Evolutionary conservation across 2,888 invertebrate species (phyloP).

Genomic region (Catocala sponsa): DNA sequence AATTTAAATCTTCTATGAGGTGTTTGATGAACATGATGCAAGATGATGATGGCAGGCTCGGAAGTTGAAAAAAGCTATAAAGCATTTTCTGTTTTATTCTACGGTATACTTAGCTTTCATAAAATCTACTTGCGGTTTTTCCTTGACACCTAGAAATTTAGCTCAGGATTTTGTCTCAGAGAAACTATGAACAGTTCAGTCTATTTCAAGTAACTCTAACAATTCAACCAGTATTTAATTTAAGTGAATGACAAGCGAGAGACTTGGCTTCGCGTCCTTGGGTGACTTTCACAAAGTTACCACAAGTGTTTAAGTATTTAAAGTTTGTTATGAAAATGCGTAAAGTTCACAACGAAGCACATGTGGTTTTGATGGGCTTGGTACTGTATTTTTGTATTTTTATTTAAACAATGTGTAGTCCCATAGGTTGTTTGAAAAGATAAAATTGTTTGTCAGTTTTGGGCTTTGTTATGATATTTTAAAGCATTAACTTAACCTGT

Average conservation of each 20-base stretch:
- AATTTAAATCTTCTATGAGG: too few relatives aligned
- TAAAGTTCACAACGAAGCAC: conserved; percentile 23
- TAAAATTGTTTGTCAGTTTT: background rate
- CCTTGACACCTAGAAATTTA: conserved; percentile 4
- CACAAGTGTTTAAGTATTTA: conserved; percentile 34
- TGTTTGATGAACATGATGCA: too few relatives aligned
- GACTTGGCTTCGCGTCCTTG: conserved; percentile 15
- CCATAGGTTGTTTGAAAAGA: background rate
- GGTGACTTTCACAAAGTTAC: conserved; percentile 24
- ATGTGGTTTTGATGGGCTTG: conserved; percentile 16
- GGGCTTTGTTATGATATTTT: too few relatives aligned
- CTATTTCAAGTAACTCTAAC: conserved; percentile 8
- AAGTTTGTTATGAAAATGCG: conserved; percentile 37
- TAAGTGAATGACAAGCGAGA: conserved; percentile 24
- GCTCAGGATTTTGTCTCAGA: conserved; percentile 5
- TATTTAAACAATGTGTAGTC: conserved; percentile 1
- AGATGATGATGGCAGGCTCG: too few relatives aligned
- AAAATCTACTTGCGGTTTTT: conserved; percentile 5
- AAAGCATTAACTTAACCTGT: too few relatives aligned
- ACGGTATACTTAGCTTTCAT: too few relatives aligned
- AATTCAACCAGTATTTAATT: conserved; percentile 17
- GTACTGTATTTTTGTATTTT: conserved; percentile 7
- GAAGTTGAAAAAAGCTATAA: too few relatives aligned
- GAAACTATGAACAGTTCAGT: conserved; percentile 16
- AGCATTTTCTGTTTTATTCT: too few relatives aligned